phyloP scores from a whole-genome alignment of 2,888 invertebrate genomes.

The Sipha maydis region DNA sequence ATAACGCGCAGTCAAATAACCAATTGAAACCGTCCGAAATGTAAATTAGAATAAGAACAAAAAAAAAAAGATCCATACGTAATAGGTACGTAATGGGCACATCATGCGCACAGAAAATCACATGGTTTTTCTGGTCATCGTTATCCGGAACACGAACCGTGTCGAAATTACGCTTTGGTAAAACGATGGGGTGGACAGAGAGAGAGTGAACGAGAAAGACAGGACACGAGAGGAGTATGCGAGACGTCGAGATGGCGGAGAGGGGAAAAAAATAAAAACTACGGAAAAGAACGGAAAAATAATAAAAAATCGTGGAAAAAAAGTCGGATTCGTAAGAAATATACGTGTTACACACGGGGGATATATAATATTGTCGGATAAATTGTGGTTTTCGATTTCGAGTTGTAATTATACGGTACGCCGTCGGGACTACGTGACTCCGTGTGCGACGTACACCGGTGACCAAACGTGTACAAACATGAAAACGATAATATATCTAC shows the following conservation, averaged over 20 bases:
- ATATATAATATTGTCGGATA: slow-evolving; percentile 41
- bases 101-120: slow-evolving; percentile 9
- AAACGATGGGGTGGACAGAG: neutral
- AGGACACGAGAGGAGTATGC: neutral
- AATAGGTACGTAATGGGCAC: neutral
- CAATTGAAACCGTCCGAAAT: slow-evolving; percentile 35
- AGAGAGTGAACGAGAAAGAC: neutral
- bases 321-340: slow-evolving; percentile 32
- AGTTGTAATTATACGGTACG: slow-evolving; percentile 58
- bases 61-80: slow-evolving; percentile 14
- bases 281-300: neutral
- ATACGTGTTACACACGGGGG: neutral
- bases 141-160: slow-evolving; percentile 58
- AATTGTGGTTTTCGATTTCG: slow-evolving; percentile 59
- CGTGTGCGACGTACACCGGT: neutral
- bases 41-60: neutral
- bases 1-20: neutral
- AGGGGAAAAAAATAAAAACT: neutral
- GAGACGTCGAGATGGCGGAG: neutral
- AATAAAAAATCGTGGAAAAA: neutral
- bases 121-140: slow-evolving; percentile 16
- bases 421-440: slow-evolving; percentile 38
- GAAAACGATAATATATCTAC: no score
- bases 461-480: neutral
- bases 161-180: slow-evolving; percentile 48